These are phyloP conservation scores for Leptura quadrifasciata DNA, from an alignment of 2,888 invertebrate genomes.

Conservation along the genomic window DNA sequence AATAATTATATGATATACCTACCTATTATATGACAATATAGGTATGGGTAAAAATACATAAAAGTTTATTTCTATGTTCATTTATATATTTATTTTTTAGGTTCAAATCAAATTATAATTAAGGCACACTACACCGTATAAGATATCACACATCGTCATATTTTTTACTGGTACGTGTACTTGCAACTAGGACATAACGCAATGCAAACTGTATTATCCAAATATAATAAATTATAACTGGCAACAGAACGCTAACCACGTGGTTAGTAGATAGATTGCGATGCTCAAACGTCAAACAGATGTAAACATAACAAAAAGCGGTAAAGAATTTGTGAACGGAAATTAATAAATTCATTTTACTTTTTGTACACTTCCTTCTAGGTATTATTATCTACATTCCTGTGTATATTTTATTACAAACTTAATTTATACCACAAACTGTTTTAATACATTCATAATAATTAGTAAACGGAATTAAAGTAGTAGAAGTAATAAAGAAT, in stretches of 20 bases:
- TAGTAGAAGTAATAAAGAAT: not conserved
- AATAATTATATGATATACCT: too few species aligned
- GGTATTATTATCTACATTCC: not conserved
- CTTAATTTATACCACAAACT: not conserved
- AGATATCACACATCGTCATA: not conserved
- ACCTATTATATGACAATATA: too few species aligned
- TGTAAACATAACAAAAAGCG: slow-evolving; percentile 6
- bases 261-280: not conserved
- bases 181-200: not conserved
- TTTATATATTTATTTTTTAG: not conserved
- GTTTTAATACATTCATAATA: not conserved
- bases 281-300: slow-evolving; percentile 29
- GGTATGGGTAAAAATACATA: not conserved
- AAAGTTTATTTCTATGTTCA: not conserved
- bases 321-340: slow-evolving; percentile 1
- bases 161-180: not conserved
- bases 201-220: not conserved
- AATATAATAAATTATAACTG: slow-evolving; percentile 19
- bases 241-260: slow-evolving; percentile 30
- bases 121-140: not conserved
- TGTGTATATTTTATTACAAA: not conserved
- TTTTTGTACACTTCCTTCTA: not conserved
- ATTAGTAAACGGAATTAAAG: not conserved
- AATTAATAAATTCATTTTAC: not conserved
- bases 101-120: not conserved